phyloP scores from a whole-genome alignment of 2,888 invertebrate species.

The Polydrusus cervinus region DNA sequence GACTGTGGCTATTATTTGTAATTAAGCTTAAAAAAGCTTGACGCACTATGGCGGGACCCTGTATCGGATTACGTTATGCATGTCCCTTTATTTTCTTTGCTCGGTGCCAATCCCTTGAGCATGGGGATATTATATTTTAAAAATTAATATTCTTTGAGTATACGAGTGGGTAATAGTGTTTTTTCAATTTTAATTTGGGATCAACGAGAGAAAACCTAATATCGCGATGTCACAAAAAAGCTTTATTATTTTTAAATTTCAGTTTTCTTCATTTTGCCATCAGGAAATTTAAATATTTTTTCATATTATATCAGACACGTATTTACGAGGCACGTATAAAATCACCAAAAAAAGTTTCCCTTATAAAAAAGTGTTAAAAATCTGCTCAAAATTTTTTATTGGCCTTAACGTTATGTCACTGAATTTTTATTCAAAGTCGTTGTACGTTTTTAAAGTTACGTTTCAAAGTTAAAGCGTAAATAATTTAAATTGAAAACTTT shows the following conservation, averaged over 20 bases:
- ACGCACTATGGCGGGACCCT: too few species aligned
- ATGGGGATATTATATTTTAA: not conserved
- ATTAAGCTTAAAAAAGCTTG: too few species aligned
- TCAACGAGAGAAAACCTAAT: too few species aligned
- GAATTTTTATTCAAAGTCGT: not conserved
- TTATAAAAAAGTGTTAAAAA: not conserved
- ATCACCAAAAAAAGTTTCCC: not conserved
- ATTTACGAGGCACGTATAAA: not conserved
- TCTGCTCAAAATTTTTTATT: not conserved
- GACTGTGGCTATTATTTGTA: too few species aligned
- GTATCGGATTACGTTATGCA: too few species aligned
- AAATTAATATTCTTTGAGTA: too few species aligned
- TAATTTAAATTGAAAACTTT: not conserved
- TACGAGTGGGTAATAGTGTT: too few species aligned
- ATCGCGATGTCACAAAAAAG: not conserved
- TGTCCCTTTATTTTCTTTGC: too few species aligned
- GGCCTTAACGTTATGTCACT: not conserved
- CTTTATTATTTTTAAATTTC: not conserved
- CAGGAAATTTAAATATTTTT: conserved; percentile 3
- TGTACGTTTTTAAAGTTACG: not conserved
- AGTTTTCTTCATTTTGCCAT: not conserved
- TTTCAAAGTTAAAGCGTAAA: not conserved
- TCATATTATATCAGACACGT: conserved; percentile 1
- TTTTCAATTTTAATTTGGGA: too few species aligned
- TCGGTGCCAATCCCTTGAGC: too few species aligned